Conservation (phyloP, 2,888 invertebrate species). For the Chirona hameri region DNA sequence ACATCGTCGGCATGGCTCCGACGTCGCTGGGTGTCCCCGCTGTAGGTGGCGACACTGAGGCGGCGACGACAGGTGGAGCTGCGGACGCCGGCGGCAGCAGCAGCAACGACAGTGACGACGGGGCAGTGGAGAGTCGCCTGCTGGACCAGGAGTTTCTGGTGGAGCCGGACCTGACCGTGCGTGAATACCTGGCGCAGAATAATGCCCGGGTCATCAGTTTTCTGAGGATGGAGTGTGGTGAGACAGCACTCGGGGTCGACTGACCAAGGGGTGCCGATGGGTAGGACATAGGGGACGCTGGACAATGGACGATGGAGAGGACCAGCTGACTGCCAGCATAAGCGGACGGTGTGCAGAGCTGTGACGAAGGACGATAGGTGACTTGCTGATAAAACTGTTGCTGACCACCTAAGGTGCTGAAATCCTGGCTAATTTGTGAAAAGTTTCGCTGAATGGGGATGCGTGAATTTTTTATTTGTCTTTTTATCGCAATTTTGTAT, state of each 20-base stretch:
- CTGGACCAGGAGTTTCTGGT: conserved; percentile 78
- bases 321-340: no score
- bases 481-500: no score
- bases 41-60: conserved; percentile 23
- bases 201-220: conserved; percentile 66
- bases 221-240: conserved; percentile 79
- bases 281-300: no score
- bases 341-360: no score
- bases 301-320: no score
- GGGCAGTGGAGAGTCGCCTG: conserved; percentile 63
- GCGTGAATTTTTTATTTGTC: no score
- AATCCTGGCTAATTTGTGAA: no score
- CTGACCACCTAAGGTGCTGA: no score
- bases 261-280: background rate
- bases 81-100: conserved; percentile 30
- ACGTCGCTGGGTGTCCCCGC: conserved; percentile 47
- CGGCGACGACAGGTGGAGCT: background rate
- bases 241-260: background rate
- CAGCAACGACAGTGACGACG: conserved; percentile 36
- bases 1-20: conserved; percentile 67
- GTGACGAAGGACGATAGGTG: no score
- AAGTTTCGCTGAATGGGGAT: no score
- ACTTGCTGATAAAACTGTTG: no score
- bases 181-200: conserved; percentile 62
- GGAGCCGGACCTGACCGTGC: conserved; percentile 69